A percentile compares a stretch with the other conserved stretches of the same genome.
Conservation (phyloP, 2,113 vertebrate genomes). For the Casuarius casuarius region DNA sequence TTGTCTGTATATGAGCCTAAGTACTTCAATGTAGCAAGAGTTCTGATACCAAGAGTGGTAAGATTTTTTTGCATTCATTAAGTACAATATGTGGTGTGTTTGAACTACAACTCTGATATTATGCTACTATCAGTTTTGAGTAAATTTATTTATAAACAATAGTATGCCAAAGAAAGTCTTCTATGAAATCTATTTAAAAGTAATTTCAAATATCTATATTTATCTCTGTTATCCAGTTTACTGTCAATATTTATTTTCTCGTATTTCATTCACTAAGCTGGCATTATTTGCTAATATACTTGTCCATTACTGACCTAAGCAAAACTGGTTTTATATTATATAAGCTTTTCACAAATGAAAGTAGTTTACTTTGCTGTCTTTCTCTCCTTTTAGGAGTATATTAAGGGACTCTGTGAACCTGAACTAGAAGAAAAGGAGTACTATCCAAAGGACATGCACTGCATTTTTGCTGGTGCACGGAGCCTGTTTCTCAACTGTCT, state of each 20-base stretch:
- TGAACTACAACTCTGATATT: background rate
- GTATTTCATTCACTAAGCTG: background rate
- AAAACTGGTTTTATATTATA: background rate
- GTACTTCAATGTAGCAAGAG: background rate
- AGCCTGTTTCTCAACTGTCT: slow-evolving; percentile 90
- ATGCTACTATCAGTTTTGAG: background rate
- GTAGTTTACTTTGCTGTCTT: background rate
- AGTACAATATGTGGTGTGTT: background rate
- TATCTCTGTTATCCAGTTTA: background rate
- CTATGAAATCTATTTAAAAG: background rate
- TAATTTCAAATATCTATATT: background rate
- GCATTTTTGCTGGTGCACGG: slow-evolving; percentile 91
- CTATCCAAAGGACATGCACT: slow-evolving; percentile 97
- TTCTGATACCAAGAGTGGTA: background rate
- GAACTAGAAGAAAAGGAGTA: slow-evolving; percentile 89
- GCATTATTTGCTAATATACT: background rate
- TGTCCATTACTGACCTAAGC: background rate
- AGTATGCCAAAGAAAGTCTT: background rate
- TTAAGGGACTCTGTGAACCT: slow-evolving; percentile 95
- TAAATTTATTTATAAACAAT: background rate
- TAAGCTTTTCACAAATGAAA: background rate
- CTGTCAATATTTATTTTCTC: background rate
- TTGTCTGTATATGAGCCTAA: background rate
- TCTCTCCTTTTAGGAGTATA: slow-evolving; percentile 84
- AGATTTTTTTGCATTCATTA: background rate